phyloP scores from a whole-genome alignment of 2,888 invertebrate genomes.

The Synanthedon vespiformis region DNA sequence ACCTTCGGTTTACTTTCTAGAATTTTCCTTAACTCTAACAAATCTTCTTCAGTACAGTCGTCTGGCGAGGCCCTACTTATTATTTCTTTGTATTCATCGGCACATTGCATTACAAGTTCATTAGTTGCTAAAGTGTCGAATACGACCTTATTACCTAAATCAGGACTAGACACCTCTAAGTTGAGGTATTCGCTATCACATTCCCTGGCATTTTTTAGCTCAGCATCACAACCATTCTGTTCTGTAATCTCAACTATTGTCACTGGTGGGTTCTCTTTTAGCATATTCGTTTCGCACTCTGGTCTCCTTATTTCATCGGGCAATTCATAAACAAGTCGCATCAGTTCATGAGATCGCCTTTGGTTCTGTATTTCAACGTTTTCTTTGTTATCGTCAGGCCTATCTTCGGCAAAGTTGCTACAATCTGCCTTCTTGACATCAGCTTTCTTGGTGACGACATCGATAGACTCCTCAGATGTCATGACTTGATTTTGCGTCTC shows the following conservation, averaged over 20 bases:
- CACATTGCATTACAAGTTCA: slow-evolving; percentile 41
- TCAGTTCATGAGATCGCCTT: slow-evolving; percentile 45
- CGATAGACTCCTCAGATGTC: slow-evolving; percentile 61
- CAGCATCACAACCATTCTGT: slow-evolving; percentile 62
- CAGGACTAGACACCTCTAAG: slow-evolving; percentile 37
- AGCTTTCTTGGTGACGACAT: slow-evolving; percentile 45
- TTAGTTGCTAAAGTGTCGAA: slow-evolving; percentile 45
- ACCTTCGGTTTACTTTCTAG: slow-evolving; percentile 72
- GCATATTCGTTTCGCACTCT: slow-evolving; percentile 40
- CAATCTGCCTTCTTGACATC: slow-evolving; percentile 41
- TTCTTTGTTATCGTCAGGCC: slow-evolving; percentile 33
- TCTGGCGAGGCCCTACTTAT: slow-evolving; percentile 53
- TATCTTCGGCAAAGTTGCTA: slow-evolving; percentile 36
- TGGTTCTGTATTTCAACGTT: slow-evolving; percentile 29
- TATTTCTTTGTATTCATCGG: slow-evolving; percentile 49
- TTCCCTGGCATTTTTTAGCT: slow-evolving; percentile 28
- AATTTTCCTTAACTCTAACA: slow-evolving; percentile 44
- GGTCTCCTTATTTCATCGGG: slow-evolving; percentile 46
- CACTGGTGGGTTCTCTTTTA: slow-evolving; percentile 60
- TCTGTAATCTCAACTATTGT: slow-evolving; percentile 59
- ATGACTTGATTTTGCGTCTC: slow-evolving; percentile 28
- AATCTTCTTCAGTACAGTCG: slow-evolving; percentile 53
- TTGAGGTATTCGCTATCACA: slow-evolving; percentile 44
- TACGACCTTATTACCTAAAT: slow-evolving; percentile 53
- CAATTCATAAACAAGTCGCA: slow-evolving; percentile 61